Percentiles rank a stretch among this genome's conserved stretches.
Conservation (phyloP, 2,113 vertebrate species). For the Limanda limanda region DNA sequence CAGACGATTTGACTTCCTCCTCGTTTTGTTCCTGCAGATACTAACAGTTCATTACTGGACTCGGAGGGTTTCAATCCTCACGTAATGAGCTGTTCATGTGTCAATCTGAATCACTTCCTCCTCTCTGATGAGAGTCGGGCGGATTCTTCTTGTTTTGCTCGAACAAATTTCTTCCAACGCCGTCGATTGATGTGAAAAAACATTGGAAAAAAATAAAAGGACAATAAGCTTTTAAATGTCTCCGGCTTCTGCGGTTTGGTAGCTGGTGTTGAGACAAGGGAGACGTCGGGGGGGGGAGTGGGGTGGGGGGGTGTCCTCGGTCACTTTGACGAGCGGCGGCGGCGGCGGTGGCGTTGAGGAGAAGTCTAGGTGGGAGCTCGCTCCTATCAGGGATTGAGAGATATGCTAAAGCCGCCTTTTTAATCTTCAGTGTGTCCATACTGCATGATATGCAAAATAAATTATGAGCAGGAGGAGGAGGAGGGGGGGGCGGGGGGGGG, state of each 20-base stretch:
- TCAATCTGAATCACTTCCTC: not conserved
- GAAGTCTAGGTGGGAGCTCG: conserved; percentile 71
- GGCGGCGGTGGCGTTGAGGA: conserved; percentile 13
- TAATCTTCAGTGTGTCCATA: conserved; percentile 74
- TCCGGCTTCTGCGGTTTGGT: not conserved
- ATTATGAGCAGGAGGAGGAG: conserved; percentile 68
- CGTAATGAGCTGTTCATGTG: conserved; percentile 53
- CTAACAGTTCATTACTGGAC: conserved; percentile 56
- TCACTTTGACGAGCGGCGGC: conserved; percentile 55
- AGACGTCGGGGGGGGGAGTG: conserved; percentile 15
- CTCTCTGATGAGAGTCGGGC: not conserved
- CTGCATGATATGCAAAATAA: conserved; percentile 82
- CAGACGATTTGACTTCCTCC: conserved; percentile 28
- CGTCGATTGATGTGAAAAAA: too few relatives aligned
- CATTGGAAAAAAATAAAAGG: conserved; percentile 10
- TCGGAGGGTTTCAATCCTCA: not conserved
- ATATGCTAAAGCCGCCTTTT: conserved; percentile 81
- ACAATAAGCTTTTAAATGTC: conserved; percentile 13
- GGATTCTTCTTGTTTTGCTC: too few relatives aligned
- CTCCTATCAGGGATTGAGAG: conserved; percentile 78
- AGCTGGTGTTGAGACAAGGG: conserved; percentile 47
- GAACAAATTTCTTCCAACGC: too few relatives aligned
- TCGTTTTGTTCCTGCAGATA: conserved; percentile 45
- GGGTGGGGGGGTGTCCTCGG: conserved; percentile 18
- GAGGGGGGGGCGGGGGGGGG: not conserved